Conservation (phyloP, 2,797 vertebrate species). For the Sebastes iracundus region DNA sequence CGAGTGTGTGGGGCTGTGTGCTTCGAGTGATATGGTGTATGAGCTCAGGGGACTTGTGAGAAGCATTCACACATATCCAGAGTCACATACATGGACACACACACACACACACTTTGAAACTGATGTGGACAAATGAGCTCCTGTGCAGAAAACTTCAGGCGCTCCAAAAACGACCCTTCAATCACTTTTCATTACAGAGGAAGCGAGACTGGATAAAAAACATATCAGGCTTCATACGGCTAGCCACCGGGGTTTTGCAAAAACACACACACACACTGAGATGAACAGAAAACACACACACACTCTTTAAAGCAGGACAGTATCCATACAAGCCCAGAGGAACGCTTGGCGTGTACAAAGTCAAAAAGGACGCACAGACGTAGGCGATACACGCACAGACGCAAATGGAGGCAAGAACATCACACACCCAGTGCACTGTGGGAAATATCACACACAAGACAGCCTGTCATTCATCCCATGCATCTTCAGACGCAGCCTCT, state of each 20-base stretch:
- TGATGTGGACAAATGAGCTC: slow-evolving; percentile 16
- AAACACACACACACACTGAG: not conserved
- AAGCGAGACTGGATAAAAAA: slow-evolving; percentile 1
- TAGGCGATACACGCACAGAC: not conserved
- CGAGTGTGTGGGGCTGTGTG: not conserved
- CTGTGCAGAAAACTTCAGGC: not conserved
- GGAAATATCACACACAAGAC: slow-evolving; percentile 9
- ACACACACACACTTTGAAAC: slow-evolving; percentile 18
- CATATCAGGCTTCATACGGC: not conserved
- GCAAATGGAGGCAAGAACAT: not conserved
- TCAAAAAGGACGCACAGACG: not conserved
- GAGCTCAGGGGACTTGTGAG: not conserved
- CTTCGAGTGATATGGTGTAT: not conserved
- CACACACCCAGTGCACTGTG: not conserved
- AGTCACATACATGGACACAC: not conserved
- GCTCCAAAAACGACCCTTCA: slow-evolving; percentile 6
- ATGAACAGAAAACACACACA: not conserved
- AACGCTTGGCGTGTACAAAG: not conserved
- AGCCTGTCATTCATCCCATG: slow-evolving; percentile 2
- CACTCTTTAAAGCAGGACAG: not conserved
- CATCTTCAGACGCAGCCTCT: not conserved
- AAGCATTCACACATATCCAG: not conserved
- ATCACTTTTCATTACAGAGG: not conserved
- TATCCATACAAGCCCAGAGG: not conserved
- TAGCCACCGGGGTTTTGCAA: not conserved